These are phyloP conservation scores for Thereva unica DNA, from an alignment of 2,888 invertebrate genomes.

Conservation along the genomic window DNA sequence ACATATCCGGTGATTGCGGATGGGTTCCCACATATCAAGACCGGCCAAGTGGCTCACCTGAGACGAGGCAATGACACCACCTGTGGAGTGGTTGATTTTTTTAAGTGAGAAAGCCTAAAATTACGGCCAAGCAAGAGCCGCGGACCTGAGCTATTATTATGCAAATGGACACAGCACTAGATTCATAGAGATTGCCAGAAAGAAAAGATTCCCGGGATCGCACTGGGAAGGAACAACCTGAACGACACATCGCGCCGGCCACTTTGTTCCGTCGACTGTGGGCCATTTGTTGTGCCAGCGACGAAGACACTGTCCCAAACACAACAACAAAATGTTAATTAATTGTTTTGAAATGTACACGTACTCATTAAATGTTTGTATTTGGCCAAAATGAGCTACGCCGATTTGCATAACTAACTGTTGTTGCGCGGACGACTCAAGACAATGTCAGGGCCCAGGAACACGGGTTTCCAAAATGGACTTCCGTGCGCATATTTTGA, in stretches of 20 bases:
- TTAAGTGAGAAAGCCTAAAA: constrained; percentile 27
- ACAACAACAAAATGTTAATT: constrained; percentile 41
- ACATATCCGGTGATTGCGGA: constrained; percentile 30
- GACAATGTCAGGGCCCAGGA: constrained; percentile 6
- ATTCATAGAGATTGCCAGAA: background rate
- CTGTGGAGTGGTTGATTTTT: constrained; percentile 15
- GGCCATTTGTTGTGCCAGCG: constrained; percentile 15
- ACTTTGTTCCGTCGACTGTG: constrained; percentile 29
- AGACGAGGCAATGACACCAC: constrained; percentile 28
- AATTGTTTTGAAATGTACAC: constrained; percentile 42
- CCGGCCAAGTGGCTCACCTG: constrained; percentile 5
- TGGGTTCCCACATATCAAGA: constrained; percentile 31
- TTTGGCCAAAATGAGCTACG: constrained; percentile 35
- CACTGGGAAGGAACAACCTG: background rate
- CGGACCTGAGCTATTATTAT: constrained; percentile 38
- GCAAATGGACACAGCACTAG: constrained; percentile 36
- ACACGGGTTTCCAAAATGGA: constrained; percentile 6
- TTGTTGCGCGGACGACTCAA: constrained; percentile 27
- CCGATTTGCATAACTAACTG: constrained; percentile 41
- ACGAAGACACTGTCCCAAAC: constrained; percentile 6
- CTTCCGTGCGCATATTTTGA: constrained; percentile 36
- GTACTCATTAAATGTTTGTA: constrained; percentile 41
- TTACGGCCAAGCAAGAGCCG: constrained; percentile 34
- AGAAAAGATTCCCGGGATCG: constrained; percentile 17
- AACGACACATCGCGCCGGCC: constrained; percentile 19